A percentile compares a stretch with the other conserved stretches of the same genome.
Conservation (phyloP, 2,888 invertebrate genomes). For the Meteorus cinctellus region DNA sequence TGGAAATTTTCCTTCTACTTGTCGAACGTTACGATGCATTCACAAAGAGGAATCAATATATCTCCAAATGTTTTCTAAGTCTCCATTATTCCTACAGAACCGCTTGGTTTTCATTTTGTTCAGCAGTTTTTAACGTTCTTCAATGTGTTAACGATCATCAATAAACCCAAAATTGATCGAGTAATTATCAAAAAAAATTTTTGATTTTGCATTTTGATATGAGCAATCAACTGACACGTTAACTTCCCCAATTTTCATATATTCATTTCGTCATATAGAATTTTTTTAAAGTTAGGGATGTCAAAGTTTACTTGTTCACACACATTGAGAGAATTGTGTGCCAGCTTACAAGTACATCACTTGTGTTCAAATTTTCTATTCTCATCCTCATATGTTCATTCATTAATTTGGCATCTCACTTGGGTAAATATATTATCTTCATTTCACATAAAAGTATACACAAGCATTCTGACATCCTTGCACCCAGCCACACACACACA, state of each 20-base stretch:
- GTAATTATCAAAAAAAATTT: background rate
- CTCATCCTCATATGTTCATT: conserved; percentile 17
- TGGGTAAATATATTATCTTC: background rate
- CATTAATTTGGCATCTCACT: background rate
- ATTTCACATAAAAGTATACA: background rate
- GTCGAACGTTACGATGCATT: conserved; percentile 8
- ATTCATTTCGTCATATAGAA: background rate
- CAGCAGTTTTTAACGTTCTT: background rate
- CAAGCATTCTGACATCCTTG: background rate
- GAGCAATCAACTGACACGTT: conserved; percentile 68
- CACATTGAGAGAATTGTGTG: background rate
- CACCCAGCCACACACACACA: background rate
- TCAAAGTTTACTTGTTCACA: conserved; percentile 29
- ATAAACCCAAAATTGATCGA: background rate
- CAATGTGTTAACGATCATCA: background rate
- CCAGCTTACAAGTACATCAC: conserved; percentile 11
- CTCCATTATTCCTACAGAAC: conserved; percentile 66
- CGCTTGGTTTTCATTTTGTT: background rate
- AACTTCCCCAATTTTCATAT: conserved; percentile 61
- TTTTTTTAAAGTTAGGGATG: conserved; percentile 18
- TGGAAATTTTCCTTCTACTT: conserved; percentile 9
- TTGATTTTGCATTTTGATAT: conserved; percentile 61
- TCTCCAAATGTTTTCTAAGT: conserved; percentile 52
- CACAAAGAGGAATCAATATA: conserved; percentile 46
- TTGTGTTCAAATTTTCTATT: background rate